Base-by-base conservation (phyloP, 2,113 vertebrate genomes). In the Rhinopomastus cyanomelas region DNA sequence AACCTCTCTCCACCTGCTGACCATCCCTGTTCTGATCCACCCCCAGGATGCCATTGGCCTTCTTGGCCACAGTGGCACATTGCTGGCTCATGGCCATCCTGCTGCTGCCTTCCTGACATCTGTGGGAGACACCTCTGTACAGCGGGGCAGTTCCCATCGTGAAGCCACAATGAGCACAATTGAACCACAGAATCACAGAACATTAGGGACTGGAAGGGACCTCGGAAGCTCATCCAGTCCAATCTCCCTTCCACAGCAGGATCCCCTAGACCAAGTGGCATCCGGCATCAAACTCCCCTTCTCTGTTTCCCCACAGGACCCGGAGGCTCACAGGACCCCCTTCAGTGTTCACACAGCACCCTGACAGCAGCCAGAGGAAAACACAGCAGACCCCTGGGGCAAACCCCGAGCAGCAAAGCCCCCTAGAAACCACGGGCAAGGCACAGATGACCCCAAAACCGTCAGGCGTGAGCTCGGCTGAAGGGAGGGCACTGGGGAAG, bases 121-220 rank as follows among this genome's bases (percentile, higher is more conserved):
- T 22, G 11, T 0, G n/a, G 13, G 42, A 20, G 42, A 12, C 46
- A 0, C 8, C 44, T 6, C 51, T 21, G 44, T 18, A 55, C 0
- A 10, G 56, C 16, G 0, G 6, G 4, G 36, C 12, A 26, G 27
- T 4, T 81, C 67, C 55, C 32, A 42, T 15, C 5, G 9, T 5
- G 19, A 62, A 76, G 62, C 21, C 37, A 78, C 73, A 82, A 89
- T 3, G 25, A 56, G 48, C 44, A 32, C 23, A 42, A 29, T n/a
- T 25, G 34, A 67, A 27, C n/a, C n/a, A n/a, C n/a, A n/a, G n/a
- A n/a, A n/a, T n/a, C n/a, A n/a, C n/a, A n/a, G n/a, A n/a, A n/a
- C n/a, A n/a, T n/a, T n/a, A n/a, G n/a, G n/a, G n/a, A n/a, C n/a
- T n/a, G n/a, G n/a, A n/a, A n/a, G n/a, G n/a, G n/a, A n/a, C n/a